Evolutionary conservation across 2,113 vertebrate species (phyloP).

Genomic region (Abramis brama): DNA sequence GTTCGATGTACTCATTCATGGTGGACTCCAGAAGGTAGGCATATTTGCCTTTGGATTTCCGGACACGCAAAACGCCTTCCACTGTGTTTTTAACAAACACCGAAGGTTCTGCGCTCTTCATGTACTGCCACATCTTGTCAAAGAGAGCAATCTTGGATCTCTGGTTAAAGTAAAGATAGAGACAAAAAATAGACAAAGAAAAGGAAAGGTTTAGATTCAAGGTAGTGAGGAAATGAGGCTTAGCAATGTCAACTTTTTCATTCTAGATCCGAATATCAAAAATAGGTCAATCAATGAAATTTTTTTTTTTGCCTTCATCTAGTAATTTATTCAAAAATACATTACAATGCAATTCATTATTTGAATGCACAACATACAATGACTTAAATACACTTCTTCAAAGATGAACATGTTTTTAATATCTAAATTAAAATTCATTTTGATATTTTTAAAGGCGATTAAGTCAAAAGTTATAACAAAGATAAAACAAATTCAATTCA

Average conservation of each 20-base stretch:
- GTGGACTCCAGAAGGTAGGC: slow-evolving; percentile 98
- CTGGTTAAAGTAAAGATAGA: slow-evolving; percentile 70
- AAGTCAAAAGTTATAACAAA: too few species aligned
- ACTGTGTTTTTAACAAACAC: slow-evolving; percentile 97
- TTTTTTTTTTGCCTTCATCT: neutral
- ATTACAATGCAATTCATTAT: too few species aligned
- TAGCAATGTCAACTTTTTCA: neutral
- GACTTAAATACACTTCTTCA: too few species aligned
- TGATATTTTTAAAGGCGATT: too few species aligned
- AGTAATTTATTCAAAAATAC: neutral
- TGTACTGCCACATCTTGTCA: slow-evolving; percentile 99
- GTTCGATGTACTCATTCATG: slow-evolving; percentile 98
- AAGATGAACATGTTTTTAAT: too few species aligned
- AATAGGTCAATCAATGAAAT: neutral
- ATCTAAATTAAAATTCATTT: too few species aligned
- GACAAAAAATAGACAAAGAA: slow-evolving; percentile 16
- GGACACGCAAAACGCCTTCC: slow-evolving; percentile 91
- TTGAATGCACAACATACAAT: too few species aligned
- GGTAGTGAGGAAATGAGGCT: neutral
- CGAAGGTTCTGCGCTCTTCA: slow-evolving; percentile 95
- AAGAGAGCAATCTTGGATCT: slow-evolving; percentile 98
- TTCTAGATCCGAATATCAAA: neutral
- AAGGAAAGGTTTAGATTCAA: slow-evolving; percentile 5
- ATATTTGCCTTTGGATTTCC: slow-evolving; percentile 98
- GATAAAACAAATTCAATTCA: too few species aligned